Conservation (phyloP, 2,888 invertebrate genomes). For the Chymomyza fuscimana region DNA sequence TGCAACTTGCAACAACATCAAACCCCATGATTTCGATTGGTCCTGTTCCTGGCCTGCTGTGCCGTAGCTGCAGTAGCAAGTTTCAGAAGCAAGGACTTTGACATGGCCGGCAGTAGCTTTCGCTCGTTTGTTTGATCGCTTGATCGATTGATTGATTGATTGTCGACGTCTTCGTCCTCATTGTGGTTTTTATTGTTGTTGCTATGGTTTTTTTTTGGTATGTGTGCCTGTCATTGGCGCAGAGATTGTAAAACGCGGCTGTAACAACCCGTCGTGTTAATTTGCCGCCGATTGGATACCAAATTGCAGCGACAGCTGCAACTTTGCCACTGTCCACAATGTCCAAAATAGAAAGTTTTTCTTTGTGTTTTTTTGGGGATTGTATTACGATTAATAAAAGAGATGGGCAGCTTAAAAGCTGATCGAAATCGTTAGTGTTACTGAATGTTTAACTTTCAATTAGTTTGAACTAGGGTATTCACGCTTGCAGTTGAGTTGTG, state of each 20-base stretch:
- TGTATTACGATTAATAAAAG: not conserved
- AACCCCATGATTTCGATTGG: constrained; percentile 43
- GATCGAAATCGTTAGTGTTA: not conserved
- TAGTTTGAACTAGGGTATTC: too few species aligned
- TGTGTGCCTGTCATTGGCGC: constrained; percentile 44
- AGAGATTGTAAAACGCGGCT: constrained; percentile 69
- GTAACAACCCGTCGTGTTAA: constrained; percentile 77
- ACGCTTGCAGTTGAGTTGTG: too few species aligned
- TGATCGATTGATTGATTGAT: constrained; percentile 78
- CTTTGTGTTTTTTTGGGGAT: not conserved
- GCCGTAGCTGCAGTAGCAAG: not conserved
- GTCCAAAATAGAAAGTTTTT: not conserved
- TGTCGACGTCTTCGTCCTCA: constrained; percentile 56
- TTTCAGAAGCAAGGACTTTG: constrained; percentile 54
- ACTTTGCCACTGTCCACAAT: not conserved
- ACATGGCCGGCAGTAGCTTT: constrained; percentile 72
- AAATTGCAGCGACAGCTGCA: not conserved
- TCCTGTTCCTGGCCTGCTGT: constrained; percentile 40
- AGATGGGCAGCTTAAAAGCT: not conserved
- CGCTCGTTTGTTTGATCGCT: constrained; percentile 73
- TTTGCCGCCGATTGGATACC: constrained; percentile 76
- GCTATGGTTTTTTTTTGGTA: not conserved
- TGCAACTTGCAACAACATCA: constrained; percentile 49
- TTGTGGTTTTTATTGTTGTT: constrained; percentile 13
- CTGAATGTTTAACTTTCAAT: not conserved